phyloP scores from a whole-genome alignment of 2,113 vertebrate species.

The Phycodurus eques region DNA sequence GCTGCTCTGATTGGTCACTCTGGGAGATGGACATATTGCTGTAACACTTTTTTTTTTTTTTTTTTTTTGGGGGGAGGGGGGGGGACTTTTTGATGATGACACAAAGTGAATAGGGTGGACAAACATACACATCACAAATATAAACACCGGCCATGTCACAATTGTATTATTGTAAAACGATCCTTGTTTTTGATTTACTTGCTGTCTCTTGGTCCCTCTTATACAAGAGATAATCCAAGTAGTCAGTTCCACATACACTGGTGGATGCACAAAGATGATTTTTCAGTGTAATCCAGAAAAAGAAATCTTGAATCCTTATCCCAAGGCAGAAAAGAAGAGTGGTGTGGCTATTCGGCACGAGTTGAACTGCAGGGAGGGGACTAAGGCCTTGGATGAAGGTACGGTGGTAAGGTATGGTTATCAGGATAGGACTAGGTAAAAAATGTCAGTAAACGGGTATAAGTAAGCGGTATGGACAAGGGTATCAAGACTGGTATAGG shows the following conservation, averaged over 20 bases:
- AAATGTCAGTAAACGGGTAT: too few species aligned
- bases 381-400: background rate
- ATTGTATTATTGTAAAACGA: background rate
- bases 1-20: conserved; percentile 43
- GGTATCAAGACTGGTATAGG: background rate
- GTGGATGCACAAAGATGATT: background rate
- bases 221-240: background rate
- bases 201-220: conserved; percentile 7
- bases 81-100: background rate
- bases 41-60: background rate
- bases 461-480: background rate
- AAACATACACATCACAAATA: background rate
- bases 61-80: background rate
- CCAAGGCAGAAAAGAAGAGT: background rate
- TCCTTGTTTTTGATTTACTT: conserved; percentile 3
- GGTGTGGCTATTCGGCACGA: background rate
- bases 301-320: background rate
- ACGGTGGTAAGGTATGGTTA: background rate
- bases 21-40: conserved; percentile 5
- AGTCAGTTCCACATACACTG: conserved; percentile 14
- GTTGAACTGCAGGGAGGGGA: background rate
- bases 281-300: background rate
- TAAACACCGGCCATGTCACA: background rate
- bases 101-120: background rate
- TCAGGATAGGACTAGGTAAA: background rate